A percentile compares a stretch with the other conserved stretches of the same genome.
phyloP scores from a whole-genome alignment of 2,797 vertebrate genomes.

The Lophius americanus region DNA sequence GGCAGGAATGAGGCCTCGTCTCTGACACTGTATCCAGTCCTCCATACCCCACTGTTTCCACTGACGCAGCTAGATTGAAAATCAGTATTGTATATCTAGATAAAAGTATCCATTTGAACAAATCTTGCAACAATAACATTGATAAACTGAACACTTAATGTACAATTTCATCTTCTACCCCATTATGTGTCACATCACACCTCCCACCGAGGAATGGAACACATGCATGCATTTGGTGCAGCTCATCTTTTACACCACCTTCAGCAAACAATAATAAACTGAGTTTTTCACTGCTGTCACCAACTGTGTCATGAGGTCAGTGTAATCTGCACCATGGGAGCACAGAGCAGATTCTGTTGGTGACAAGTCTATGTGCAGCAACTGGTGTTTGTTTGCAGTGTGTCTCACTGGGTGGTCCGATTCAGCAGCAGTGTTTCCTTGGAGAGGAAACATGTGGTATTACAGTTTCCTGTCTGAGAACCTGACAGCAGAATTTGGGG shows the following conservation, averaged over 20 bases:
- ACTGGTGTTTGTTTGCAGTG: constrained; percentile 41
- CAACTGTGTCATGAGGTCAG: not conserved
- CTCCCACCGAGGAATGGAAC: not conserved
- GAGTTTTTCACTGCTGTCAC: not conserved
- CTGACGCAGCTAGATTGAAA: too few relatives aligned
- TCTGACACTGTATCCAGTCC: too few relatives aligned
- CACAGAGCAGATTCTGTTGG: constrained; percentile 9
- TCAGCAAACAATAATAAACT: constrained; percentile 15
- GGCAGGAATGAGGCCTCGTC: too few relatives aligned
- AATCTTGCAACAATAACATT: not conserved
- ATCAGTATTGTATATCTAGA: too few relatives aligned
- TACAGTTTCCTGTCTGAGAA: constrained; percentile 51
- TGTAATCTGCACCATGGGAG: not conserved
- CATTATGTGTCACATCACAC: not conserved
- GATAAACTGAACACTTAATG: not conserved
- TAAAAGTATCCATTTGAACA: too few relatives aligned
- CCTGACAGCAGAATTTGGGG: constrained; percentile 33
- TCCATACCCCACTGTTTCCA: too few relatives aligned
- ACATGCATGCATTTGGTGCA: not conserved
- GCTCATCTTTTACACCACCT: not conserved
- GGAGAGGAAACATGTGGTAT: constrained; percentile 64
- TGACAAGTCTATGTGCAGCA: constrained; percentile 25
- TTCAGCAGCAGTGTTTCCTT: constrained; percentile 32
- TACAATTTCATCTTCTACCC: not conserved
- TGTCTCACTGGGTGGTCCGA: constrained; percentile 68